Percentiles rank a stretch among this genome's conserved stretches.
Conservation (phyloP, 2,113 vertebrate species). For the Larimichthys polyactis region DNA sequence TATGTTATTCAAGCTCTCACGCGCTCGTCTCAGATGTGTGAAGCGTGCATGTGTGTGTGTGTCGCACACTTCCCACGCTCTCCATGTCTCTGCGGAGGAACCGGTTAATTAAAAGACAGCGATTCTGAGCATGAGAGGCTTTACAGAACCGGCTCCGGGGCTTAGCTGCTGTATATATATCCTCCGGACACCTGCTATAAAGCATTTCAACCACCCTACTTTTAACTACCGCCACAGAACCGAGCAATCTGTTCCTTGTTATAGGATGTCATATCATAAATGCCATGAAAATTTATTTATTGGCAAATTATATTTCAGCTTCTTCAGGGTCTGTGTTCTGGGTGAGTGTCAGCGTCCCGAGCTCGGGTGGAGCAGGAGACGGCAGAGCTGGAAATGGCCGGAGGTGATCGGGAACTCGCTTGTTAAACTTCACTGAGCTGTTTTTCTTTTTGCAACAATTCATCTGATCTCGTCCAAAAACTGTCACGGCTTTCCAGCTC, state of each 20-base stretch:
- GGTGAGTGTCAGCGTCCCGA: neutral
- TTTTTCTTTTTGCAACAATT: conserved; percentile 13
- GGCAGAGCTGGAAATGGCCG: conserved; percentile 12
- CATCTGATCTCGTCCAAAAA: neutral
- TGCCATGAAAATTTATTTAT: conserved; percentile 28
- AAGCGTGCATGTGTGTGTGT: conserved; percentile 23
- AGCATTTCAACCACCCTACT: conserved; percentile 33
- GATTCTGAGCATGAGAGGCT: conserved; percentile 55
- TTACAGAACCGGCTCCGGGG: conserved; percentile 48
- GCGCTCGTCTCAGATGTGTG: conserved; percentile 23
- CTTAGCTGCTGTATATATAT: conserved; percentile 51
- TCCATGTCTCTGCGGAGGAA: conserved; percentile 49
- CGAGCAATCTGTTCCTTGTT: conserved; percentile 43
- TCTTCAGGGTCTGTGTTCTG: conserved; percentile 6
- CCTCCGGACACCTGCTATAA: conserved; percentile 58
- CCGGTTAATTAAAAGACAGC: conserved; percentile 73
- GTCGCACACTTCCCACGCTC: conserved; percentile 69
- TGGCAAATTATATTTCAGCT: conserved; percentile 13
- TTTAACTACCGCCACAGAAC: conserved; percentile 48
- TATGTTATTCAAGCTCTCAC: neutral
- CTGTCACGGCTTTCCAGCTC: neutral
- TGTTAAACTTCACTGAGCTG: conserved; percentile 8
- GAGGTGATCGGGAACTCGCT: neutral
- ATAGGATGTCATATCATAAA: conserved; percentile 34
- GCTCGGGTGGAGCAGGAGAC: conserved; percentile 3